Percentiles rank a stretch among this genome's conserved stretches.
Conservation (phyloP, 2,888 invertebrate genomes). For the Perithous albicinctus region DNA sequence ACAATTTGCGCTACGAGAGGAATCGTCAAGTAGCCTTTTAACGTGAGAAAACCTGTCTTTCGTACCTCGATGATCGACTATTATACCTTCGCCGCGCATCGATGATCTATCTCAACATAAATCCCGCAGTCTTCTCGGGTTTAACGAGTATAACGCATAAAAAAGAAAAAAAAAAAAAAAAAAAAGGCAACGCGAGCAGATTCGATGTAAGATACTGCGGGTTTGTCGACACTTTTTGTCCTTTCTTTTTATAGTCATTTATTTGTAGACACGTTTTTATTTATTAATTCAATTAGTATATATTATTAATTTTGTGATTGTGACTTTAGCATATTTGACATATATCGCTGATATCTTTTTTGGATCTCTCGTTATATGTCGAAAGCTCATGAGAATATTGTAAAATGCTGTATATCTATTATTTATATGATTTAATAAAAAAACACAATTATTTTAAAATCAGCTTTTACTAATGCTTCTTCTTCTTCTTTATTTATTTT, state of each 20-base stretch:
- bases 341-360: conserved; percentile 5
- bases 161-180: conserved; percentile 1
- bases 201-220: background rate
- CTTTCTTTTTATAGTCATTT: conserved; percentile 49
- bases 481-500: no score
- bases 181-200: background rate
- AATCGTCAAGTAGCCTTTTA: conserved; percentile 46
- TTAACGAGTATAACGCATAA: conserved; percentile 21
- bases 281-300: conserved; percentile 40
- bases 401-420: conserved; percentile 50
- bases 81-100: conserved; percentile 39
- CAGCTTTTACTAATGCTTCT: conserved; percentile 62
- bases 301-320: conserved; percentile 10
- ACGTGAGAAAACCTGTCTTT: conserved; percentile 38
- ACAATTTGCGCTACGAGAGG: conserved; percentile 42
- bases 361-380: conserved; percentile 18
- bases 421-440: conserved; percentile 63
- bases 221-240: background rate
- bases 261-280: conserved; percentile 51
- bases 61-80: conserved; percentile 48
- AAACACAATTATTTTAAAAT: conserved; percentile 43
- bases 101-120: conserved; percentile 41
- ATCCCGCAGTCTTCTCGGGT: conserved; percentile 3
- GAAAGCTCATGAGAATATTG: conserved; percentile 38
- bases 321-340: conserved; percentile 2